Conservation (phyloP, 1,140 invertebrate species). For the Venturia canescens region DNA sequence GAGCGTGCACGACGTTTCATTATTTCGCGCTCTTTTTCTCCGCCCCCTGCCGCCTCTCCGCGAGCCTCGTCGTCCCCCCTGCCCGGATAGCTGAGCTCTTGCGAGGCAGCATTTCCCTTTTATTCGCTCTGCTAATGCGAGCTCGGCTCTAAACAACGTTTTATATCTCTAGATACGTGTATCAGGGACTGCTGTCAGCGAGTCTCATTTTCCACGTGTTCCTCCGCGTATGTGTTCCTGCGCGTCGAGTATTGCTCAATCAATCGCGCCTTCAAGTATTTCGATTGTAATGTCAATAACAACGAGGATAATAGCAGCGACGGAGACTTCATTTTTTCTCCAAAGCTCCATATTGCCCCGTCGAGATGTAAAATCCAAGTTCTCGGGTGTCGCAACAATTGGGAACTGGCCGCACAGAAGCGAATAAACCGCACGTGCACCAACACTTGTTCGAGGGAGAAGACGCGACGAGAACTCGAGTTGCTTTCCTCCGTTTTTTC, state of each 20-base stretch:
- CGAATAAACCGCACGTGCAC: no score
- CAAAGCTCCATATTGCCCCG: neutral
- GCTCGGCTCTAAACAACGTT: neutral
- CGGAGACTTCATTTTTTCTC: neutral
- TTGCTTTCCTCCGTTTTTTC: no score
- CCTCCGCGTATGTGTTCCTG: no score
- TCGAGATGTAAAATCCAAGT: neutral
- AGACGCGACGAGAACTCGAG: no score
- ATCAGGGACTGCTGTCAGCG: conserved; percentile 12
- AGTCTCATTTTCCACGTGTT: conserved; percentile 2
- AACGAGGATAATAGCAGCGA: neutral
- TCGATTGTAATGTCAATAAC: neutral
- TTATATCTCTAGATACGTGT: conserved; percentile 4
- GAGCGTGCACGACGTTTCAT: conserved; percentile 20
- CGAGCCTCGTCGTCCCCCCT: conserved; percentile 6
- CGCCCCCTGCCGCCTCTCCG: neutral
- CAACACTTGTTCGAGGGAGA: no score
- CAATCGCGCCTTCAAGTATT: neutral
- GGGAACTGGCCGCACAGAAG: no score
- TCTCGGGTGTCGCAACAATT: neutral
- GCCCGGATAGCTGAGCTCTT: neutral
- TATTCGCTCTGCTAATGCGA: conserved; percentile 27
- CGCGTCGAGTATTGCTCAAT: conserved; percentile 1
- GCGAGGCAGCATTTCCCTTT: conserved; percentile 34
- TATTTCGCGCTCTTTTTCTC: conserved; percentile 6